Percentiles rank a stretch among this genome's conserved stretches.
Conservation (phyloP, 2,113 vertebrate species). For the Mesoclemmys tuberculata region DNA sequence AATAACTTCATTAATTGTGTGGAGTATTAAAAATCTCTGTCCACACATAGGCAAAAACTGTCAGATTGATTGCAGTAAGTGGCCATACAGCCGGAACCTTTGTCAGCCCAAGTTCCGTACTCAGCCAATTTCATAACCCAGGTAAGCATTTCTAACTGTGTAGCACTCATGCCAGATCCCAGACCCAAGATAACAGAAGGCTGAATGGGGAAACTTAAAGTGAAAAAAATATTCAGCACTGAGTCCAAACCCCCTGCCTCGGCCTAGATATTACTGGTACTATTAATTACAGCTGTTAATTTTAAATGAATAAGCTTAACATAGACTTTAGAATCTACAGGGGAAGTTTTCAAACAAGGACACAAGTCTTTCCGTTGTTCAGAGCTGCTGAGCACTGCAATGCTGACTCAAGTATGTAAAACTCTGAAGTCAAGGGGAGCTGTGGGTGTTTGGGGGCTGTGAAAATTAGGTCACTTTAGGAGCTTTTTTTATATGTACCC, state of each 20-base stretch:
- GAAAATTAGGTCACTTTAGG: background rate
- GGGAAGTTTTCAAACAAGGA: background rate
- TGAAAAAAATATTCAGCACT: background rate
- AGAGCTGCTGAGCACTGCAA: rapidly evolving
- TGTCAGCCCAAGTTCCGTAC: too few relatives aligned
- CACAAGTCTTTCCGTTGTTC: rapidly evolving
- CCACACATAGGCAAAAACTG: background rate
- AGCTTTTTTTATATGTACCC: background rate
- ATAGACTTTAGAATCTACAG: background rate
- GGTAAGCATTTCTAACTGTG: background rate
- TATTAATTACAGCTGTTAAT: background rate
- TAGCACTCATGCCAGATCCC: background rate
- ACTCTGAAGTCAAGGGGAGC: rapidly evolving
- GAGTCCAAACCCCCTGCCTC: background rate
- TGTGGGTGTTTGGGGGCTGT: background rate
- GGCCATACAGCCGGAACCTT: too few relatives aligned
- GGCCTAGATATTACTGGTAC: background rate
- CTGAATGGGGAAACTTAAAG: background rate
- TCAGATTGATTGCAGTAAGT: too few relatives aligned
- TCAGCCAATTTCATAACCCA: background rate
- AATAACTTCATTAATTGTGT: background rate
- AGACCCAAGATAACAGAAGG: background rate
- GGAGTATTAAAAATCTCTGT: background rate
- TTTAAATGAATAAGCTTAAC: background rate
- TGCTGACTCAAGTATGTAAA: background rate